A percentile compares a stretch with the other conserved stretches of the same genome.
These are phyloP conservation scores for Rhizoglyphus robini DNA, from an alignment of 1,140 invertebrate species.

Conservation along the genomic window DNA sequence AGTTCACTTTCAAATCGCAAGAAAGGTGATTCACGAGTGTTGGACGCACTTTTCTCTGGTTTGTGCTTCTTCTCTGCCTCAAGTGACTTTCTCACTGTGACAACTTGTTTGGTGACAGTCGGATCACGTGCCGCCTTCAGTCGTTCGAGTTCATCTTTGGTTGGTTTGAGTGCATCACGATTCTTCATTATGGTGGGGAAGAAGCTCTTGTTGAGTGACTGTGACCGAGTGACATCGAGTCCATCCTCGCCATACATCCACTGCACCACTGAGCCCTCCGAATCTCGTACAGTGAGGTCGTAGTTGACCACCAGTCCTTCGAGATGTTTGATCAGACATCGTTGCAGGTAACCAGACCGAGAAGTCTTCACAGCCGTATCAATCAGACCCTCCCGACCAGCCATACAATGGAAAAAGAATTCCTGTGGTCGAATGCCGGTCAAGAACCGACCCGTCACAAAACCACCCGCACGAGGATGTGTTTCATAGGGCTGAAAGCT, in stretches of 20 bases:
- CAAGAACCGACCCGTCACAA: slow-evolving; percentile 87
- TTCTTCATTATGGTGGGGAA: slow-evolving; percentile 71
- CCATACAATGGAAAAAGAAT: slow-evolving; percentile 99
- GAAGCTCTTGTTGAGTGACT: slow-evolving; percentile 64
- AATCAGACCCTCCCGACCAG: slow-evolving; percentile 75
- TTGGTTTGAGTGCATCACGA: slow-evolving; percentile 42
- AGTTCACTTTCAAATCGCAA: slow-evolving; percentile 24
- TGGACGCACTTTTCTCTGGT: neutral
- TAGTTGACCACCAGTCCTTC: slow-evolving; percentile 83
- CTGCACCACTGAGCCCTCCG: slow-evolving; percentile 85
- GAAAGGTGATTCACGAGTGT: neutral
- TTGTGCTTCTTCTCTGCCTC: slow-evolving; percentile 33
- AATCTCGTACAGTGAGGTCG: slow-evolving; percentile 86
- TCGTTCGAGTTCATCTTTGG: slow-evolving; percentile 42
- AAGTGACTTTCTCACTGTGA: slow-evolving; percentile 29
- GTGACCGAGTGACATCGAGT: slow-evolving; percentile 71
- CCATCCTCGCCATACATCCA: slow-evolving; percentile 98
- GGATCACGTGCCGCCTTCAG: slow-evolving; percentile 40
- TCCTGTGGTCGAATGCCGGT: slow-evolving; percentile 94
- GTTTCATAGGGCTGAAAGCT: slow-evolving; percentile 83
- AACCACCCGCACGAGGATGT: slow-evolving; percentile 83
- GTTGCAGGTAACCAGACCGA: slow-evolving; percentile 90
- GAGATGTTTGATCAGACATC: slow-evolving; percentile 93
- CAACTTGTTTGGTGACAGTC: neutral
- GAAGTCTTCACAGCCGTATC: slow-evolving; percentile 74